A percentile compares a stretch with the other conserved stretches of the same genome.
These are phyloP conservation scores for Neoitamus cyanurus DNA, from an alignment of 2,888 invertebrate species.

Conservation along the genomic window DNA sequence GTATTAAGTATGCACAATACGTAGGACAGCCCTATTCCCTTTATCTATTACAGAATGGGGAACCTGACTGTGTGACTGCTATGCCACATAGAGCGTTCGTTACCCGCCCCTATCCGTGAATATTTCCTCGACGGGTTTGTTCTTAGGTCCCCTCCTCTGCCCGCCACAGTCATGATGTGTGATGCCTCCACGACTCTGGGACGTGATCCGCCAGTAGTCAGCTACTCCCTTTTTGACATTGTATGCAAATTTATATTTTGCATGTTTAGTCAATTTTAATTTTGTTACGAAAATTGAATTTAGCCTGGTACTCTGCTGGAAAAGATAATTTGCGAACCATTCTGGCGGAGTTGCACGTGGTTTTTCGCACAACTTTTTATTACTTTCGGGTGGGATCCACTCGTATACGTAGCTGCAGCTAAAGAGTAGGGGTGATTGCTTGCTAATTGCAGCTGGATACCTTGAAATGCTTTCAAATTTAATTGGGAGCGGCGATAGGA, in stretches of 20 bases:
- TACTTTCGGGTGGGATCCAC: background rate
- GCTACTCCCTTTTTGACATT: slow-evolving; percentile 30
- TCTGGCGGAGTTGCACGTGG: background rate
- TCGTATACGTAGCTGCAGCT: background rate
- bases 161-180: background rate
- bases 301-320: background rate
- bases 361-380: background rate
- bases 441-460: background rate
- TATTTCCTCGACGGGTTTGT: background rate
- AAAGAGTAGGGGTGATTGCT: background rate
- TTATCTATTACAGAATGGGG: slow-evolving; percentile 15
- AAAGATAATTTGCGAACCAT: slow-evolving; percentile 6
- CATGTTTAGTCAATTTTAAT: slow-evolving; percentile 39
- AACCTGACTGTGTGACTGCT: background rate
- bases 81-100: background rate
- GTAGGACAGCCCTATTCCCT: background rate
- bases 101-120: background rate
- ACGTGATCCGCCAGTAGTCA: slow-evolving; percentile 29
- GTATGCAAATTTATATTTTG: slow-evolving; percentile 34
- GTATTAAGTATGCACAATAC: slow-evolving; percentile 23
- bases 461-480: background rate
- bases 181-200: background rate
- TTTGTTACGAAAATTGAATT: slow-evolving; percentile 23
- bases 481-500: background rate
- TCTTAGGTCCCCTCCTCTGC: background rate